These are phyloP conservation scores for Drosophila melanica DNA, from an alignment of 1,140 invertebrate genomes.

Conservation along the genomic window DNA sequence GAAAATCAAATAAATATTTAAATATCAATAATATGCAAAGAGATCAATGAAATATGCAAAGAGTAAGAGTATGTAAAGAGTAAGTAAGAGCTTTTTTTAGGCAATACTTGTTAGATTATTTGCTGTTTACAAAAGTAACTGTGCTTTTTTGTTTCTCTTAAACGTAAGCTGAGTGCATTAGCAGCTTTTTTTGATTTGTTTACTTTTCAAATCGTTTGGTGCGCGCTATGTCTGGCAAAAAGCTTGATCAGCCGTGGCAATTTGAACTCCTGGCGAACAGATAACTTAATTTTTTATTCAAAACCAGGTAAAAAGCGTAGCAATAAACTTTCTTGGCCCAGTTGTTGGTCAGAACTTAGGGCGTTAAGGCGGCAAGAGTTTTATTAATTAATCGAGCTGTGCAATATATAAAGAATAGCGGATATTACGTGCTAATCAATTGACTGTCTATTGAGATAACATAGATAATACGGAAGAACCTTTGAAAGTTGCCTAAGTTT, in stretches of 20 bases:
- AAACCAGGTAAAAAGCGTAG: neutral
- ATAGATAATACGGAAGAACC: constrained; percentile 11
- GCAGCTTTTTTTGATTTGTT: neutral
- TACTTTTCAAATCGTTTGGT: neutral
- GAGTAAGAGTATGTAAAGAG: too few species aligned
- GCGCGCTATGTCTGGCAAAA: neutral
- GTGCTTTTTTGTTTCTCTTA: too few species aligned
- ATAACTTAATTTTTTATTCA: neutral
- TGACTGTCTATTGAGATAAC: neutral
- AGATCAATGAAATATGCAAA: too few species aligned
- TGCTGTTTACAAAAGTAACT: too few species aligned
- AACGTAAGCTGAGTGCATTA: too few species aligned
- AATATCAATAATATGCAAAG: too few species aligned
- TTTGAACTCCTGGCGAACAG: neutral
- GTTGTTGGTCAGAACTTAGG: constrained; percentile 6
- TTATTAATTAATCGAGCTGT: neutral
- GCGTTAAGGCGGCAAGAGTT: neutral
- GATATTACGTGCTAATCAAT: constrained; percentile 4
- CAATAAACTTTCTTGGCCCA: neutral
- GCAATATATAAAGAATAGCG: neutral
- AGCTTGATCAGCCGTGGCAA: neutral
- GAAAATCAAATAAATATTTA: too few species aligned
- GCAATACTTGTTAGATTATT: too few species aligned
- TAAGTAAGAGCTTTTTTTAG: neutral
- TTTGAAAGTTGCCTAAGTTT: constrained; percentile 16